These are phyloP conservation scores for Nemurella pictetii DNA, from an alignment of 2,888 invertebrate genomes.

Conservation along the genomic window DNA sequence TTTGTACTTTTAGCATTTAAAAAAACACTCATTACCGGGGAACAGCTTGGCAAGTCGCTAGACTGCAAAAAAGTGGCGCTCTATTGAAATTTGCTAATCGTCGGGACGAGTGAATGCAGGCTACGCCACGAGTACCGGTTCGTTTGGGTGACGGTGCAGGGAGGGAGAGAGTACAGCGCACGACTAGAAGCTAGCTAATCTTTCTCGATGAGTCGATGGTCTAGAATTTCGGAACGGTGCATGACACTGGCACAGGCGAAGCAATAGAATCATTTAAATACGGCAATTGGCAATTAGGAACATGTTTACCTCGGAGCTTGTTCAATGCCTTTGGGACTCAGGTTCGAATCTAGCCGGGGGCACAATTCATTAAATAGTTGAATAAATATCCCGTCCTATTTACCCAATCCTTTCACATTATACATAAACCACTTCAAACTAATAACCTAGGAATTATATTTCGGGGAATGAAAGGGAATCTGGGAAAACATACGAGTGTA, in stretches of 20 bases:
- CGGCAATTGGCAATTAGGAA: constrained; percentile 32
- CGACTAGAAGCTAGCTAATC: not conserved
- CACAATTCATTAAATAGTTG: constrained; percentile 33
- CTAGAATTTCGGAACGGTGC: not conserved
- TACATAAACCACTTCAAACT: constrained; percentile 31
- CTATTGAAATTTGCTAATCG: not conserved
- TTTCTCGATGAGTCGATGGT: not conserved
- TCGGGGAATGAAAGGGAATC: not conserved
- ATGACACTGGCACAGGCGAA: not conserved
- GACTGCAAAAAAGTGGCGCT: not conserved
- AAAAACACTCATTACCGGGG: not conserved
- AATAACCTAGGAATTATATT: constrained; percentile 30
- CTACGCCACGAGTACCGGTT: not conserved
- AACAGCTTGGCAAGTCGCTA: not conserved
- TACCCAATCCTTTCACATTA: constrained; percentile 29
- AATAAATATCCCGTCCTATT: constrained; percentile 28
- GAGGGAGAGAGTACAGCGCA: not conserved
- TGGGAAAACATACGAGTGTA: constrained; percentile 7
- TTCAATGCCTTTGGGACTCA: constrained; percentile 26
- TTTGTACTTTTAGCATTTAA: not conserved
- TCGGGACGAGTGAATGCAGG: not conserved
- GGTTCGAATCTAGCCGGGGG: constrained; percentile 25
- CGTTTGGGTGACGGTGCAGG: not conserved
- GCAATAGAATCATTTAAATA: constrained; percentile 30
- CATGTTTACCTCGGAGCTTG: constrained; percentile 29